A percentile compares a stretch with the other conserved stretches of the same genome.
phyloP scores from a whole-genome alignment of 2,113 vertebrate genomes.

The Myrmecobius fasciatus region DNA sequence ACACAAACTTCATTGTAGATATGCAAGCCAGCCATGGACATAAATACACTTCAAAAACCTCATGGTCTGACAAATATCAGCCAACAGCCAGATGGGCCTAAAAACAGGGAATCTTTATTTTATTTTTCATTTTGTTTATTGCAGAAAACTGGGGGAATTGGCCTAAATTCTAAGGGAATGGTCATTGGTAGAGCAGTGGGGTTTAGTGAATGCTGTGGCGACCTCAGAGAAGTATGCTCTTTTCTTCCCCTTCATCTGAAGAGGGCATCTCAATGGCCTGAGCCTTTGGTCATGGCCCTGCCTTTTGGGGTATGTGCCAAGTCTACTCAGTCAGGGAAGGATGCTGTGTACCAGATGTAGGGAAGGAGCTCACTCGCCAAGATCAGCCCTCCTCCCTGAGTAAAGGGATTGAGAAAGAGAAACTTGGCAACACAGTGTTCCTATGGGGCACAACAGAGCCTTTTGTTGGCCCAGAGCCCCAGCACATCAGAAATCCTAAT shows the following conservation, averaged over 20 bases:
- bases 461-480: neutral
- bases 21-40: neutral
- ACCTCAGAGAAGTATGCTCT: neutral
- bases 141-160: neutral
- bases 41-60: neutral
- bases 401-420: constrained; percentile 16
- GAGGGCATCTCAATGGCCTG: neutral
- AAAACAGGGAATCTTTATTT: neutral
- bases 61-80: neutral
- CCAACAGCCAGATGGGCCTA: neutral
- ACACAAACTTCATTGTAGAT: neutral
- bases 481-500: neutral
- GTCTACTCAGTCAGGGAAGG: neutral
- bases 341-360: neutral
- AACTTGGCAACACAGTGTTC: constrained; percentile 24
- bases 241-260: neutral
- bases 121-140: neutral
- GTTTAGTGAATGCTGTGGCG: neutral
- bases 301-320: neutral
- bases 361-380: neutral
- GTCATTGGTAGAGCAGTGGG: neutral
- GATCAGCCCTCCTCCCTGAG: neutral
- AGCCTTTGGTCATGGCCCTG: neutral
- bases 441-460: neutral
- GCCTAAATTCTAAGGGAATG: neutral